A percentile compares a stretch with the other conserved stretches of the same genome.
Evolutionary conservation across 92 coral and sea anemone species (phyloP).

Genomic region (Parazoanthus darwini): DNA sequence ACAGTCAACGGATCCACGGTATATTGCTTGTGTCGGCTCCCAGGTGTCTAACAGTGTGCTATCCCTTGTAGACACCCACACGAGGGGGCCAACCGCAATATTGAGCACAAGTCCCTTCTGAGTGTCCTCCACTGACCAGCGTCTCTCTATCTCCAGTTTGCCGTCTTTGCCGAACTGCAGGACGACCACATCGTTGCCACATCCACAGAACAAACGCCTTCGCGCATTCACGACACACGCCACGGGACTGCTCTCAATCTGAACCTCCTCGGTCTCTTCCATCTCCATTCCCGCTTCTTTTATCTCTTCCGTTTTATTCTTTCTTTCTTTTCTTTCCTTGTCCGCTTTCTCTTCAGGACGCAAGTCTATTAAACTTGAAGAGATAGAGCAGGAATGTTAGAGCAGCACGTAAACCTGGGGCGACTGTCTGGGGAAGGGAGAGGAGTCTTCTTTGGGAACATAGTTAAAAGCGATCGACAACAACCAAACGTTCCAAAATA

Average conservation of each 20-base stretch:
- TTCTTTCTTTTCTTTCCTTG: neutral
- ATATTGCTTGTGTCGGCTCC: slow-evolving; percentile 65
- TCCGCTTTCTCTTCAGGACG: neutral
- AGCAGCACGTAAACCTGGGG: neutral
- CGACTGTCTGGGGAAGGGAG: neutral
- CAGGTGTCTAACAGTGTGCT: slow-evolving; percentile 78
- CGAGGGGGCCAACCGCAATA: slow-evolving; percentile 77
- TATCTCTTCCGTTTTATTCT: slow-evolving; percentile 39
- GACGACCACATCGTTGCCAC: slow-evolving; percentile 86
- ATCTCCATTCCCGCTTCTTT: slow-evolving; percentile 4
- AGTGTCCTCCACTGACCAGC: slow-evolving; percentile 73
- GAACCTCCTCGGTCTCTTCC: slow-evolving; percentile 34
- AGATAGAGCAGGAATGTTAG: neutral
- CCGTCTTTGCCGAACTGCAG: slow-evolving; percentile 47
- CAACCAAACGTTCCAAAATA: too few relatives aligned
- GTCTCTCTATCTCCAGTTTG: slow-evolving; percentile 64
- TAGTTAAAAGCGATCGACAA: too few relatives aligned
- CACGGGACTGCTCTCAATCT: slow-evolving; percentile 59
- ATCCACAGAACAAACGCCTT: slow-evolving; percentile 78
- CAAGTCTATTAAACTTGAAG: slow-evolving; percentile 25
- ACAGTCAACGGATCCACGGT: slow-evolving; percentile 78
- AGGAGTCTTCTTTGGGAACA: neutral
- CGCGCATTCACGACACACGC: slow-evolving; percentile 72
- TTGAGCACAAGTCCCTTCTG: slow-evolving; percentile 74
- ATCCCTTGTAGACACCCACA: slow-evolving; percentile 87